A percentile compares a stretch with the other conserved stretches of the same genome.
Conservation (phyloP, 2,888 invertebrate genomes). For the Cantharis nigra region DNA sequence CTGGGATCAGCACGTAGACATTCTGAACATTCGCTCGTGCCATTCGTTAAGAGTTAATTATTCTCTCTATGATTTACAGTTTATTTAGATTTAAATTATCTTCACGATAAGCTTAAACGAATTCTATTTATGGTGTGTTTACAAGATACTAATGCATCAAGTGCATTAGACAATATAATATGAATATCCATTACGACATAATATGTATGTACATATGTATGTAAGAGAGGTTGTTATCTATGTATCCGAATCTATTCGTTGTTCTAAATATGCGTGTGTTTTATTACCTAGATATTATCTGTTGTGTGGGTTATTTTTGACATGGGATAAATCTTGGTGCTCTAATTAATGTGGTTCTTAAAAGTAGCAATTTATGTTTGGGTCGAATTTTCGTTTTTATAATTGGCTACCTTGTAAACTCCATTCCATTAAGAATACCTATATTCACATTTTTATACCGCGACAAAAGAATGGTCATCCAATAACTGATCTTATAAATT, state of each 20-base stretch:
- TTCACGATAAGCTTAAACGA: slow-evolving; percentile 24
- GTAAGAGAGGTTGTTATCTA: slow-evolving; percentile 32
- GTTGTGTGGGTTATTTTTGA: slow-evolving; percentile 55
- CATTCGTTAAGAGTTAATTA: not conserved
- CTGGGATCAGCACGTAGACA: no score
- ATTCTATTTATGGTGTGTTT: slow-evolving; percentile 45
- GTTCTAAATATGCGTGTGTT: slow-evolving; percentile 54
- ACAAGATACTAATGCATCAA: slow-evolving; percentile 37
- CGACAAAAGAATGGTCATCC: slow-evolving; percentile 9
- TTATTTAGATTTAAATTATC: not conserved
- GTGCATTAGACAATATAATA: slow-evolving; percentile 43
- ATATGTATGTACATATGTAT: slow-evolving; percentile 20
- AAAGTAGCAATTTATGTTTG: slow-evolving; percentile 37
- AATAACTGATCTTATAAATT: slow-evolving; percentile 18
- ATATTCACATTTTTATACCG: slow-evolving; percentile 20
- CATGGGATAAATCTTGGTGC: slow-evolving; percentile 53
- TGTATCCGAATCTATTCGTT: slow-evolving; percentile 41
- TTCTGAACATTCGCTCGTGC: no score
- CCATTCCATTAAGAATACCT: slow-evolving; percentile 29
- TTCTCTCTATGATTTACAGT: not conserved
- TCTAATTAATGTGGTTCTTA: slow-evolving; percentile 53
- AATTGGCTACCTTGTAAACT: slow-evolving; percentile 42
- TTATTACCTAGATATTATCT: slow-evolving; percentile 55
- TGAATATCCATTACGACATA: slow-evolving; percentile 44
- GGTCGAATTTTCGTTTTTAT: slow-evolving; percentile 42